A percentile compares a stretch with the other conserved stretches of the same genome.
phyloP scores from a whole-genome alignment of 2,797 vertebrate genomes.

The Cryptoprocta ferox region DNA sequence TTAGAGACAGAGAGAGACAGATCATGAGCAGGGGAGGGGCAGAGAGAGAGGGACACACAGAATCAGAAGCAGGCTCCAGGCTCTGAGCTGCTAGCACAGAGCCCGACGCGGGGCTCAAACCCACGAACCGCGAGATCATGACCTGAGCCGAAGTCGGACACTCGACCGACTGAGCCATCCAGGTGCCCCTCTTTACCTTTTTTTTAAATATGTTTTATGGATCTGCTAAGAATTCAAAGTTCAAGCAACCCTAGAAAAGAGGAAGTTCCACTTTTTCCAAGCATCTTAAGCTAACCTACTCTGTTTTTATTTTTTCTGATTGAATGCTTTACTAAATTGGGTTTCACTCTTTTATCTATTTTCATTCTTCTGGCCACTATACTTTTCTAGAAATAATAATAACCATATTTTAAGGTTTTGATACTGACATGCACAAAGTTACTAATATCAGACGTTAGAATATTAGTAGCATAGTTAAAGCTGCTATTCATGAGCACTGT shows the following conservation, averaged over 20 bases:
- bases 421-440: background rate
- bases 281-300: constrained; percentile 2
- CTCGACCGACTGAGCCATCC: too few relatives aligned
- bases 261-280: background rate
- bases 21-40: too few relatives aligned
- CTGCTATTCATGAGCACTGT: background rate
- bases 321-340: constrained; percentile 9
- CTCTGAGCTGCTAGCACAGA: too few relatives aligned
- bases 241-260: constrained; percentile 37
- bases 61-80: too few relatives aligned
- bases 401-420: background rate
- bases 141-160: too few relatives aligned
- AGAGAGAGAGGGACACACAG: too few relatives aligned
- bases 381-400: background rate
- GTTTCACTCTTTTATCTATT: background rate
- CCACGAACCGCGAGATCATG: too few relatives aligned
- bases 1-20: too few relatives aligned
- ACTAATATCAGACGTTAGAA: background rate
- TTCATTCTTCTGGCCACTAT: background rate
- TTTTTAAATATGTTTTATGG: background rate
- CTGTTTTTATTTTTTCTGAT: background rate
- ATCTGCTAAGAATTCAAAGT: constrained; percentile 34
- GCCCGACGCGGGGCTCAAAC: too few relatives aligned
- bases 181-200: background rate
- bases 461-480: background rate